These are phyloP conservation scores for Nemotelus pantherinus DNA, from an alignment of 2,888 invertebrate genomes.

Conservation along the genomic window DNA sequence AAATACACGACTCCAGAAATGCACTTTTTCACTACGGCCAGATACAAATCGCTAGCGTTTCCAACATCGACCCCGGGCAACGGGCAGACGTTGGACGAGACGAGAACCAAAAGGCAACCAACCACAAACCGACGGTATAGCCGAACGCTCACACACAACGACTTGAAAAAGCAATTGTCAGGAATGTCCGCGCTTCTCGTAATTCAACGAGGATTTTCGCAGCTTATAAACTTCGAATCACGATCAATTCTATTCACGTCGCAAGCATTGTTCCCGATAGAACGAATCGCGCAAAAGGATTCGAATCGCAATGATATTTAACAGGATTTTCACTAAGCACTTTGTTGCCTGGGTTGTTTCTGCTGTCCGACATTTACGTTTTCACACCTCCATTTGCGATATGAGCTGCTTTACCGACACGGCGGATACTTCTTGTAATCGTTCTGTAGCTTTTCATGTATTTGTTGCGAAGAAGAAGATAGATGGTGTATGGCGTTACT, in stretches of 20 bases:
- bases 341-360: conserved; percentile 32
- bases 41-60: background rate
- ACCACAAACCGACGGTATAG: background rate
- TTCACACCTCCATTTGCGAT: conserved; percentile 31
- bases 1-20: background rate
- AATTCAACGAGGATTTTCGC: background rate
- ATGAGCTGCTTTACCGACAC: conserved; percentile 26
- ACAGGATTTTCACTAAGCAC: conserved; percentile 3
- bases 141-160: conserved; percentile 30
- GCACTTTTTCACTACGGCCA: conserved; percentile 11
- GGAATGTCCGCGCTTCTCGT: conserved; percentile 32
- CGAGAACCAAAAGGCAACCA: too few relatives aligned
- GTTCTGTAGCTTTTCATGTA: background rate
- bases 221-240: background rate
- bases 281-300: background rate
- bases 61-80: conserved; percentile 28
- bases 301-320: background rate
- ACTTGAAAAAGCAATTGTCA: conserved; percentile 19
- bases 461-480: conserved; percentile 11
- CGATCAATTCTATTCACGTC: background rate
- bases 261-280: background rate
- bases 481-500: background rate
- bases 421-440: conserved; percentile 5
- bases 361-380: conserved; percentile 36
- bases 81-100: conserved; percentile 5